Evolutionary conservation across 2,888 invertebrate species (phyloP), one percentile per base, ranked within the genome.

Genomic region (Nephrotoma guestfalica): DNA sequence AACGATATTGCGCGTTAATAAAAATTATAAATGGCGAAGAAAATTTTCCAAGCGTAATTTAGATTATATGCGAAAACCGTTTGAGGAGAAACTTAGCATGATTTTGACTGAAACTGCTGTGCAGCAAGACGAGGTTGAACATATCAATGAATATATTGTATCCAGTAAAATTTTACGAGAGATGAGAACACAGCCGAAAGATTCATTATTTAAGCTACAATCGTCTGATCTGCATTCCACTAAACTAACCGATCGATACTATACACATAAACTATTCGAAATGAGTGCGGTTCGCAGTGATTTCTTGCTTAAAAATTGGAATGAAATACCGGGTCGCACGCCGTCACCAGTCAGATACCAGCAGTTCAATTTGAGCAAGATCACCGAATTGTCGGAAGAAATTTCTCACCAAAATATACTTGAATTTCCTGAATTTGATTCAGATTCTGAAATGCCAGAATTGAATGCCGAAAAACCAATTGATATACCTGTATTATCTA

Each of bases 241-340:
- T 89, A 90, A 40, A 45, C 7, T n/a, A 9, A n/a, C 88, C 86
- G 88, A 89, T 30, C 87, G 90, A n/a, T 93, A 92, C 89, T 94
- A 93, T 90, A 91, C 93, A 4, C 88, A 90, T 18, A 89, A 91
- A 87, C 90, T 94, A 84, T 89, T 95, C 84, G 91, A 93, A 87
- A 91, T 91, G 86, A 90, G 91, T 47, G 88, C 86, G 84, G 89
- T 89, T 84, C 91, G 90, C 88, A 90, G 91, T 51, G 93, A 94
- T 40, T 90, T 91, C 89, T 90, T 94, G 86, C 89, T 95, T n/a
- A 93, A 92, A 90, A 92, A 94, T 89, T 95, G 94, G 94, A 90
- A 91, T 41, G 89, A 91, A 85, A 95, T 95, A 88, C 94, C 94
- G 4, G 95, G 95, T 0, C 91, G 95, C 87, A 93, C 94, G 86